These are phyloP conservation scores for Sinocyclocheilus rhinocerous DNA, from an alignment of 2,113 vertebrate species.

Conservation along the genomic window DNA sequence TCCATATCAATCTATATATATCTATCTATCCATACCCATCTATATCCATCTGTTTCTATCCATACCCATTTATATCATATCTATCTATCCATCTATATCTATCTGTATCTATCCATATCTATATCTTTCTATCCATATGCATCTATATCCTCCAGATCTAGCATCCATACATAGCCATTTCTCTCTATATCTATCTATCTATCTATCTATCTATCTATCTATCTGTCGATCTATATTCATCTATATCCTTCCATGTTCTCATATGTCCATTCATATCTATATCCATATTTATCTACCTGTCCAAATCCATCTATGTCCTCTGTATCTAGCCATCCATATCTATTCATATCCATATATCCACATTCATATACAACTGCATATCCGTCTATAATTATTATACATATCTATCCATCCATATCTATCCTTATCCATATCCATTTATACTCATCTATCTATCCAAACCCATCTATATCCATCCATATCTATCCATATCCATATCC, in stretches of 20 bases:
- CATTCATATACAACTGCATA: background rate
- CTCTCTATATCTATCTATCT: too few relatives aligned
- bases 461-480: too few relatives aligned
- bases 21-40: background rate
- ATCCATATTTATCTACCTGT: background rate
- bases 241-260: background rate
- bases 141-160: too few relatives aligned
- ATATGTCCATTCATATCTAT: background rate
- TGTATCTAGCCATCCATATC: background rate
- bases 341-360: background rate
- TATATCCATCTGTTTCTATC: background rate
- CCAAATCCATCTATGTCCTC: background rate
- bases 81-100: background rate
- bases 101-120: background rate
- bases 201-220: too few relatives aligned
- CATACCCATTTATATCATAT: too few relatives aligned
- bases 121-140: too few relatives aligned
- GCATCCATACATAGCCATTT: too few relatives aligned
- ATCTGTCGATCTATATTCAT: too few relatives aligned
- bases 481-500: background rate
- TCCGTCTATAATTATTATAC: too few relatives aligned
- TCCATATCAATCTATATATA: background rate
- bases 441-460: too few relatives aligned
- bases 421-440: too few relatives aligned
- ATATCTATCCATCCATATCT: background rate